Conservation (phyloP, 1,140 invertebrate genomes). For the Pachyrhynchus sulphureomaculatus region DNA sequence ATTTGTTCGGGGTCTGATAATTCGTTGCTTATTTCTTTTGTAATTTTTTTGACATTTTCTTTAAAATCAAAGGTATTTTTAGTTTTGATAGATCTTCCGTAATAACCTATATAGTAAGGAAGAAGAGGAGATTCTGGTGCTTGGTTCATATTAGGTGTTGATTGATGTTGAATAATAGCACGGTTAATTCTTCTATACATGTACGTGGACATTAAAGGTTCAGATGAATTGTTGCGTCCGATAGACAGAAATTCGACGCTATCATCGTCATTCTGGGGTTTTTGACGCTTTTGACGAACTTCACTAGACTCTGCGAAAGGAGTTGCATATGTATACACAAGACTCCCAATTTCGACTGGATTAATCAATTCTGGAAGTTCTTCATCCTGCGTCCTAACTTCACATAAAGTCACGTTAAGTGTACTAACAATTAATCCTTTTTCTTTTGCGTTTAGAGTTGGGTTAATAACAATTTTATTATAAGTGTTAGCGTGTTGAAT, state of each 20-base stretch:
- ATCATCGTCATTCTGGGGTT: too few species aligned
- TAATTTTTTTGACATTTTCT: slow-evolving; percentile 54
- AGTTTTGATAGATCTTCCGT: slow-evolving; percentile 53
- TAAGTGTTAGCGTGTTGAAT: slow-evolving; percentile 64
- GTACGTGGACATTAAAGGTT: too few species aligned
- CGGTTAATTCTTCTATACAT: slow-evolving; percentile 54
- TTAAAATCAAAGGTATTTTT: slow-evolving; percentile 45
- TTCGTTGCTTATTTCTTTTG: slow-evolving; percentile 58
- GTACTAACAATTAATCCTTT: slow-evolving; percentile 60
- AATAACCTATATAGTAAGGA: slow-evolving; percentile 56
- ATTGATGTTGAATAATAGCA: slow-evolving; percentile 42
- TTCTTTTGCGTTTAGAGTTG: slow-evolving; percentile 53
- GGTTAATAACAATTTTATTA: slow-evolving; percentile 58
- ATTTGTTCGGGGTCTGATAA: slow-evolving; percentile 59
- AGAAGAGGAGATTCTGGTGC: slow-evolving; percentile 53
- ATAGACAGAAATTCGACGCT: too few species aligned
- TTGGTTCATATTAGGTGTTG: slow-evolving; percentile 52
- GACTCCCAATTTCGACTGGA: slow-evolving; percentile 54
- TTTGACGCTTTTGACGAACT: slow-evolving; percentile 31
- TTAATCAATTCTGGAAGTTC: slow-evolving; percentile 34
- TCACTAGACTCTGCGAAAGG: slow-evolving; percentile 42
- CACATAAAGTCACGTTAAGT: slow-evolving; percentile 57
- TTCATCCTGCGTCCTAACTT: slow-evolving; percentile 36
- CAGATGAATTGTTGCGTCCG: too few species aligned
- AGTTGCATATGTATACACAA: slow-evolving; percentile 58